These are phyloP conservation scores for Hedya salicella DNA, from an alignment of 2,888 invertebrate species.

Conservation along the genomic window DNA sequence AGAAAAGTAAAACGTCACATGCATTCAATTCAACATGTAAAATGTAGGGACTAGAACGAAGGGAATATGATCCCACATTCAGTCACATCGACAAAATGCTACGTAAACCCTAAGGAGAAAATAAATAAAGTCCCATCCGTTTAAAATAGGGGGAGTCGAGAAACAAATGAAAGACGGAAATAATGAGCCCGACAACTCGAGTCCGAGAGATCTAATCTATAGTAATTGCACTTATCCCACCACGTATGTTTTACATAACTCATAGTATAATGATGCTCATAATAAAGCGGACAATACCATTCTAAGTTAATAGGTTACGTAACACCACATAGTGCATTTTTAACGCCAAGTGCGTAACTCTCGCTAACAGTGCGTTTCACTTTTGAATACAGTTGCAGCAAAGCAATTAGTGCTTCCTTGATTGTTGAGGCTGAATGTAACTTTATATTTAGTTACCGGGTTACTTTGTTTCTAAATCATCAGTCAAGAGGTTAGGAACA, in stretches of 20 bases:
- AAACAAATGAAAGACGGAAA: slow-evolving; percentile 17
- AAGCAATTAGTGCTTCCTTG: slow-evolving; percentile 41
- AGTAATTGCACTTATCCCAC: slow-evolving; percentile 31
- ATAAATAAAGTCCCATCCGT: too few relatives aligned
- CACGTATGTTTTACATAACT: slow-evolving; percentile 33
- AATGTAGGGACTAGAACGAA: too few relatives aligned
- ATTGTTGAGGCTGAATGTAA: slow-evolving; percentile 13
- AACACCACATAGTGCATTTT: slow-evolving; percentile 50
- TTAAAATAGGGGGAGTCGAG: too few relatives aligned
- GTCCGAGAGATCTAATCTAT: slow-evolving; percentile 14
- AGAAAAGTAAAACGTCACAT: too few relatives aligned
- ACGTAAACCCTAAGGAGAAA: too few relatives aligned
- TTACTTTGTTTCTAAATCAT: not conserved
- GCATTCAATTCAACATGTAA: too few relatives aligned
- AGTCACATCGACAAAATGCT: too few relatives aligned
- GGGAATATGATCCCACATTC: too few relatives aligned
- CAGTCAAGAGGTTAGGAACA: slow-evolving; percentile 1
- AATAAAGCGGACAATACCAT: slow-evolving; percentile 43
- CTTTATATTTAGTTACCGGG: not conserved
- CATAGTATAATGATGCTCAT: slow-evolving; percentile 32
- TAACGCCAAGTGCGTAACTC: slow-evolving; percentile 50
- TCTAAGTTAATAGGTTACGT: slow-evolving; percentile 47
- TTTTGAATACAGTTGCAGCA: slow-evolving; percentile 53
- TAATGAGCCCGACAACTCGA: not conserved
- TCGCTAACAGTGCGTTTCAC: slow-evolving; percentile 58